Conservation (phyloP, 2,888 invertebrate genomes). For the Patella ulyssiponensis region DNA sequence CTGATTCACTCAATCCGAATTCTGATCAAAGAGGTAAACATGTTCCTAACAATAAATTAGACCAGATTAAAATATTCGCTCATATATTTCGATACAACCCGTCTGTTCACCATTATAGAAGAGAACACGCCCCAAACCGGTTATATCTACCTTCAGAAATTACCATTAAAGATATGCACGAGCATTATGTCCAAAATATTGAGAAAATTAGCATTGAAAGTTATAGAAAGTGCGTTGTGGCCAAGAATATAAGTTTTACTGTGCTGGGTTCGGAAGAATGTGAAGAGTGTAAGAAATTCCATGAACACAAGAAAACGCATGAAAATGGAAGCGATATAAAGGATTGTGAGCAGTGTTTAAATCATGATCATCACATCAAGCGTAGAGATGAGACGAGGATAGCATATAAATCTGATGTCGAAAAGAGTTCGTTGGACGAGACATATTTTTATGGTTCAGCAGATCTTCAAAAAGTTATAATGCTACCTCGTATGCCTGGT, state of each 20-base stretch:
- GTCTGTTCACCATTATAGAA: slow-evolving; percentile 9
- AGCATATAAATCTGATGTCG: not conserved
- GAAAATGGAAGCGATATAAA: not conserved
- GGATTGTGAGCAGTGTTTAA: not conserved
- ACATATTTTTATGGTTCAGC: not conserved
- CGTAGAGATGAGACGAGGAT: not conserved
- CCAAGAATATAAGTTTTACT: slow-evolving; percentile 19
- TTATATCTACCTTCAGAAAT: slow-evolving; percentile 8
- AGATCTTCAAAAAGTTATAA: slow-evolving; percentile 9
- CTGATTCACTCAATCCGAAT: not conserved
- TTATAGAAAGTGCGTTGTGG: slow-evolving; percentile 13
- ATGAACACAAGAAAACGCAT: not conserved
- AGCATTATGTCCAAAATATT: not conserved
- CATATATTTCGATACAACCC: slow-evolving; percentile 10
- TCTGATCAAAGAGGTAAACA: slow-evolving; percentile 10
- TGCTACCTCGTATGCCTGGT: not conserved
- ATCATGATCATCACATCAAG: not conserved
- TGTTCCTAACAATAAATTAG: slow-evolving; percentile 16
- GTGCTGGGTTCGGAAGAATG: slow-evolving; percentile 18
- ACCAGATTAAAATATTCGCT: not conserved
- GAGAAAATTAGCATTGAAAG: slow-evolving; percentile 8
- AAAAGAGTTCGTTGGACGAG: not conserved
- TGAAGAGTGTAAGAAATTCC: slow-evolving; percentile 13
- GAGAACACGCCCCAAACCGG: slow-evolving; percentile 17
- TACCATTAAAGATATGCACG: slow-evolving; percentile 14